These are phyloP conservation scores for Oasisia sp. DNA, from an alignment of 2,888 invertebrate species.

Conservation along the genomic window DNA sequence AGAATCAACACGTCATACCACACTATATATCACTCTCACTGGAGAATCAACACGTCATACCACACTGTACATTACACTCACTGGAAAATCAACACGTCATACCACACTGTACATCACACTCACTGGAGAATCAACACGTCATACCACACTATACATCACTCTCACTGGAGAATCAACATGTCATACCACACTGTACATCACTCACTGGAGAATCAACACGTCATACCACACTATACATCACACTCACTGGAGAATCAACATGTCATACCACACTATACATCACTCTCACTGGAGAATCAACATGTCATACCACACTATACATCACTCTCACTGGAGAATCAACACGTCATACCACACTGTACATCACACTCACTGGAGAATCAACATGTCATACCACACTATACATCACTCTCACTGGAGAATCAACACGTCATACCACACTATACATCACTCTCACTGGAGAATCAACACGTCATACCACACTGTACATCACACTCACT, in stretches of 20 bases:
- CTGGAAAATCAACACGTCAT: constrained; percentile 24
- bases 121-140: constrained; percentile 24
- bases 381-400: background rate
- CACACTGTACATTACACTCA: background rate
- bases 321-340: constrained; percentile 24
- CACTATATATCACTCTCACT: background rate
- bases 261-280: background rate
- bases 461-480: constrained; percentile 20
- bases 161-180: constrained; percentile 24
- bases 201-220: constrained; percentile 22
- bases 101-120: background rate
- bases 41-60: constrained; percentile 21
- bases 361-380: constrained; percentile 20
- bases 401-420: background rate
- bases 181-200: background rate
- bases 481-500: background rate
- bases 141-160: background rate
- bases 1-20: constrained; percentile 20
- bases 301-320: background rate
- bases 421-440: constrained; percentile 20
- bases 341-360: background rate
- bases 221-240: background rate
- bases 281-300: constrained; percentile 24
- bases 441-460: background rate
- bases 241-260: constrained; percentile 24